Percentiles rank a stretch among this genome's conserved stretches.
These are phyloP conservation scores for Ceratothoa steindachneri DNA, from an alignment of 2,888 invertebrate genomes.

Conservation along the genomic window DNA sequence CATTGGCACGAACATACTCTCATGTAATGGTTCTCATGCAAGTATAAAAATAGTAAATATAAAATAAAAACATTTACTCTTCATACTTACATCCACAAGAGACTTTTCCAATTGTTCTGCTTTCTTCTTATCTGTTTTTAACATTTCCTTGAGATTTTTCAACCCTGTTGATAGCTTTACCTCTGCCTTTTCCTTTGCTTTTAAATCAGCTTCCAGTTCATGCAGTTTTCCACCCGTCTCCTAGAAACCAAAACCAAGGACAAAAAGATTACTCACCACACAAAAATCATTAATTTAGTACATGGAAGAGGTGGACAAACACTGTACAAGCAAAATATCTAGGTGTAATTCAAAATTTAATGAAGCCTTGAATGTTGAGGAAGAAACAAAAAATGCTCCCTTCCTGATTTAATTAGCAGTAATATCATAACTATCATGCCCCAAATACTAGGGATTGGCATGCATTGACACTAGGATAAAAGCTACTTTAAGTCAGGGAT, in stretches of 20 bases:
- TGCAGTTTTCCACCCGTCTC: conserved; percentile 65
- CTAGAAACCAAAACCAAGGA: conserved; percentile 57
- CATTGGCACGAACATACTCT: no score
- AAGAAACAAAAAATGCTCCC: no score
- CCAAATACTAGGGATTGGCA: no score
- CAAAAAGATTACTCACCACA: not conserved
- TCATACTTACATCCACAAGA: conserved; percentile 62
- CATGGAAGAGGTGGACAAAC: not conserved
- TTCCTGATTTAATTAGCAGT: no score
- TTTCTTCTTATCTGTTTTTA: conserved; percentile 66
- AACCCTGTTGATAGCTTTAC: conserved; percentile 63
- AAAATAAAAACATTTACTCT: no score
- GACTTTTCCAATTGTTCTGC: conserved; percentile 65
- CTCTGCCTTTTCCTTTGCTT: conserved; percentile 64
- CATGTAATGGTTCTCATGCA: no score
- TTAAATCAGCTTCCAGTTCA: conserved; percentile 63
- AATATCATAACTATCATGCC: no score
- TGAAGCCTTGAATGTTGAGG: no score
- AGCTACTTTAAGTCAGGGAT: no score
- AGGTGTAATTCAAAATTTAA: no score
- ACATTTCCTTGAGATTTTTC: conserved; percentile 63
- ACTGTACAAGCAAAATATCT: not conserved
- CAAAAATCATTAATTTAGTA: not conserved
- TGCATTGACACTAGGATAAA: no score
- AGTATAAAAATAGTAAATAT: no score